Evolutionary conservation across 2,797 vertebrate genomes (phyloP).

Genomic region (Lepus townsendii): DNA sequence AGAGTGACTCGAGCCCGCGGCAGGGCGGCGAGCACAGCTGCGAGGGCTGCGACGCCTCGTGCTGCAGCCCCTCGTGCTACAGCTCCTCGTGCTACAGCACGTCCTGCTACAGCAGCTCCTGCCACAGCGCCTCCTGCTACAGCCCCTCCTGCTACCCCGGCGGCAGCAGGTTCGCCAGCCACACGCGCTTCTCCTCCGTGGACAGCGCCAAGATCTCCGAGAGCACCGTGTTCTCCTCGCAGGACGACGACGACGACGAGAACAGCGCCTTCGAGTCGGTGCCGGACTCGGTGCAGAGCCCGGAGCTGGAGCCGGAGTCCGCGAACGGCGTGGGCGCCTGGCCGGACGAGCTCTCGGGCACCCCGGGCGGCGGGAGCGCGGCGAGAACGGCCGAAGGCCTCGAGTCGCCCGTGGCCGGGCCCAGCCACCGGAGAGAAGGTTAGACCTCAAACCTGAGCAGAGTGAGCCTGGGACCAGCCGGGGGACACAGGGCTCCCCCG

Average conservation of each 20-base stretch:
- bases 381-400: constrained; percentile 88
- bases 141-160: constrained; percentile 96
- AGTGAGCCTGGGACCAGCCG: constrained; percentile 49
- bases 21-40: constrained; percentile 93
- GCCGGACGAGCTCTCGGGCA: constrained; percentile 88
- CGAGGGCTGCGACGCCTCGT: constrained; percentile 96
- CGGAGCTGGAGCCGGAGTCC: constrained; percentile 91
- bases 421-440: constrained; percentile 94
- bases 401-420: constrained; percentile 92
- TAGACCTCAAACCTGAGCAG: constrained; percentile 86
- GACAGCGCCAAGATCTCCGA: constrained; percentile 98
- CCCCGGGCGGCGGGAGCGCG: constrained; percentile 85
- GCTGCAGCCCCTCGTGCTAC: constrained; percentile 97
- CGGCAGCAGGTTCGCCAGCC: constrained; percentile 94
- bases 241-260: constrained; percentile 96
- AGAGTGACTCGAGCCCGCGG: constrained; percentile 91
- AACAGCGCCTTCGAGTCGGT: constrained; percentile 97
- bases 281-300: constrained; percentile 91
- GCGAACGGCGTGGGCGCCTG: constrained; percentile 87
- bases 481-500: constrained; percentile 14
- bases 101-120: constrained; percentile 94
- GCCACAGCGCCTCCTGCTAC: constrained; percentile 97
- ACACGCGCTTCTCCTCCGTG: constrained; percentile 97
- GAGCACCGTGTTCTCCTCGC: constrained; percentile 98
- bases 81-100: constrained; percentile 97